Conservation (phyloP, 2,888 invertebrate species). For the Philonicus albiceps region DNA sequence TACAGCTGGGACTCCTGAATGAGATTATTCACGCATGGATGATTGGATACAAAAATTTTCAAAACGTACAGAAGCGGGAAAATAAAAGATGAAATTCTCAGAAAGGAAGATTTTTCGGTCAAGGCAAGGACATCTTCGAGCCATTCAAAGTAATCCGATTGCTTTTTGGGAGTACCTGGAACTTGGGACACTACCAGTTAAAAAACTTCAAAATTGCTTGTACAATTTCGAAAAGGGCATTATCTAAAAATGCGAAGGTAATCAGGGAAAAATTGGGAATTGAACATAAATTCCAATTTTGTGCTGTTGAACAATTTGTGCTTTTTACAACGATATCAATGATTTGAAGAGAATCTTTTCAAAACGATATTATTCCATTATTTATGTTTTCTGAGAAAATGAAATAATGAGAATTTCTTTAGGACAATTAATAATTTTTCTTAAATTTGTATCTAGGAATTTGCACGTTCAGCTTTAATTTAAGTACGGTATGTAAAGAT, state of each 20-base stretch:
- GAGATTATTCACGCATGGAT: not conserved
- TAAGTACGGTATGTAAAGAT: too few species aligned
- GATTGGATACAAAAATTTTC: not conserved
- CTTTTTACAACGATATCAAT: too few species aligned
- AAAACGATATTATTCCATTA: too few species aligned
- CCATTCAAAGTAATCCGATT: not conserved
- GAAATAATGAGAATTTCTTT: too few species aligned
- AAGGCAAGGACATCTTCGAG: not conserved
- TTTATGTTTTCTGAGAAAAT: too few species aligned
- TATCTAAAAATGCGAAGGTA: not conserved
- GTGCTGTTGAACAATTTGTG: too few species aligned
- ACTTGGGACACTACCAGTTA: not conserved
- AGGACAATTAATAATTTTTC: too few species aligned
- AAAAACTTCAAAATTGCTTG: not conserved
- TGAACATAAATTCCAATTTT: too few species aligned
- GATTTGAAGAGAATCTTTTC: too few species aligned
- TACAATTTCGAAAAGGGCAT: not conserved
- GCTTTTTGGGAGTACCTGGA: not conserved
- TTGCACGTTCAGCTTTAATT: too few species aligned
- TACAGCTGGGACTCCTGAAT: not conserved
- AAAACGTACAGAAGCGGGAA: not conserved
- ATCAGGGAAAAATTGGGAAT: too few species aligned
- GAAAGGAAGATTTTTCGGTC: not conserved
- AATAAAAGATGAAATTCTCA: not conserved
- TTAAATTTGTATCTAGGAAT: too few species aligned